Percentiles rank a stretch among this genome's conserved stretches.
Evolutionary conservation across 1,140 invertebrate species (phyloP).

Genomic region (Cheumatopsyche charites): DNA sequence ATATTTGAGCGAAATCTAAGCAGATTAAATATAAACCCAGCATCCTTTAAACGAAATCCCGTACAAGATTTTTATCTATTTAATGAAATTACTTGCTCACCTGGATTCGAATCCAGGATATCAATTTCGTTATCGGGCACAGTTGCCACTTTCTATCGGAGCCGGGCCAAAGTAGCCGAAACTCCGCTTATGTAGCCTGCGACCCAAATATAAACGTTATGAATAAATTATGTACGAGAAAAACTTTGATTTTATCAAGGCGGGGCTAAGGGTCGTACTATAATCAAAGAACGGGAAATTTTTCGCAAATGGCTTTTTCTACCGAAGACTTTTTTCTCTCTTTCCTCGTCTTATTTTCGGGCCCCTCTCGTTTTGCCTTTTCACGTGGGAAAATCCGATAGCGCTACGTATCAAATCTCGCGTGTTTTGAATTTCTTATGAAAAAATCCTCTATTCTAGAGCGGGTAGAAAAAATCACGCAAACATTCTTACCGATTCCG

Average conservation of each 20-base stretch:
- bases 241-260: constrained; percentile 18
- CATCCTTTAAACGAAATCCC: not conserved
- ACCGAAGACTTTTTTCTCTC: not conserved
- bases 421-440: constrained; percentile 32
- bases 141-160: not conserved
- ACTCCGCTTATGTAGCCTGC: not conserved
- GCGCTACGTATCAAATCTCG: constrained; percentile 22
- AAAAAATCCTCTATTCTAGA: constrained; percentile 4
- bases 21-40: too few relatives aligned
- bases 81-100: constrained; percentile 21
- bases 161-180: not conserved
- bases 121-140: constrained; percentile 13
- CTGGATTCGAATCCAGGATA: constrained; percentile 21
- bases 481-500: not conserved
- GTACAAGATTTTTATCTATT: constrained; percentile 6
- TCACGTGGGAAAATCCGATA: constrained; percentile 19
- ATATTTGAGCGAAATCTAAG: too few relatives aligned
- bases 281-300: constrained; percentile 17
- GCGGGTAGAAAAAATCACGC: not conserved
- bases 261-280: not conserved
- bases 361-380: not conserved
- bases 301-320: constrained; percentile 18
- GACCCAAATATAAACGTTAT: constrained; percentile 23
- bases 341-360: not conserved
- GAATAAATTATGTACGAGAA: constrained; percentile 21